phyloP scores from a whole-genome alignment of 1,140 invertebrate species.

The Magallana angulata region DNA sequence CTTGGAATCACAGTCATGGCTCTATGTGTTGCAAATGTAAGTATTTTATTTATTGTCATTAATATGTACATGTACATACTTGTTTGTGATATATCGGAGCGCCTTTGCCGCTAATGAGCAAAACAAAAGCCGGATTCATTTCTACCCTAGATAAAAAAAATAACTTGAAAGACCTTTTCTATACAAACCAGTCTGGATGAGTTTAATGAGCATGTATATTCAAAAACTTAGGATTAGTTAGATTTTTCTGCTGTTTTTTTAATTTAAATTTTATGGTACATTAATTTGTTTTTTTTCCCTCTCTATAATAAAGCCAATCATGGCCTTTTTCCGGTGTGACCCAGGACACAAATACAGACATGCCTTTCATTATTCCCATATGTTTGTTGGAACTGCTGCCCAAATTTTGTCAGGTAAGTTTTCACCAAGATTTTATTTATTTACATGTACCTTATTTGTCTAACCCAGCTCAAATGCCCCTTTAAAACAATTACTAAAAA shows the following conservation, averaged over 20 bases:
- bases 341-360: slow-evolving; percentile 41
- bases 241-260: too few relatives aligned
- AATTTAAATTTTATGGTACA: too few relatives aligned
- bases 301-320: slow-evolving; percentile 43
- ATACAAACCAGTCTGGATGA: too few relatives aligned
- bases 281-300: background rate
- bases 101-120: too few relatives aligned
- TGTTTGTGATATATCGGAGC: too few relatives aligned
- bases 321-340: slow-evolving; percentile 47
- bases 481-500: too few relatives aligned
- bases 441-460: background rate
- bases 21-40: slow-evolving; percentile 49
- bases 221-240: too few relatives aligned
- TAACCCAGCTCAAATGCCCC: background rate
- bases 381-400: slow-evolving; percentile 47
- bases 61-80: too few relatives aligned
- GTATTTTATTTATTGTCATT: background rate
- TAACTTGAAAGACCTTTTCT: too few relatives aligned
- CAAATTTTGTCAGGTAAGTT: slow-evolving; percentile 57
- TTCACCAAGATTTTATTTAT: background rate
- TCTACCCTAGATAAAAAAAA: too few relatives aligned
- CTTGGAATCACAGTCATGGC: slow-evolving; percentile 51
- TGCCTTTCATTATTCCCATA: slow-evolving; percentile 52
- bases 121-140: too few relatives aligned
- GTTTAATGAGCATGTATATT: too few relatives aligned